Evolutionary conservation across 1,140 invertebrate species (phyloP).

Genomic region (Calephelis virginiensis): DNA sequence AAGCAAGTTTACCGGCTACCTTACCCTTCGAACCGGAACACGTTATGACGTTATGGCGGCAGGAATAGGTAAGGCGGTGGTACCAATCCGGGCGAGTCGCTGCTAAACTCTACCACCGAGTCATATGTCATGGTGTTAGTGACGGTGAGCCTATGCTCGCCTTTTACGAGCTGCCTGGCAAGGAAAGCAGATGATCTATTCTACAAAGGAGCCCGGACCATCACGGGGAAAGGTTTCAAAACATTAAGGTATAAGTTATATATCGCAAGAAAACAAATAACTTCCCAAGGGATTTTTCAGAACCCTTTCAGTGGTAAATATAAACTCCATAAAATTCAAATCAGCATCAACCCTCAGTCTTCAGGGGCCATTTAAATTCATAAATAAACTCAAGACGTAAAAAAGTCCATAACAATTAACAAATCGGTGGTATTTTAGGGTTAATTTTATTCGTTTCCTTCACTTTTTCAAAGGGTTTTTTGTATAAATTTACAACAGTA

Average conservation of each 20-base stretch:
- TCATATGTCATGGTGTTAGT: no score
- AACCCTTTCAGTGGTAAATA: constrained; percentile 57
- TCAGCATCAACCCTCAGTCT: constrained; percentile 65
- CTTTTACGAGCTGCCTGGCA: no score
- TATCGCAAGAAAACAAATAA: background rate
- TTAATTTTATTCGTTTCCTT: constrained; percentile 70
- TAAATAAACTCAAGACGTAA: constrained; percentile 63
- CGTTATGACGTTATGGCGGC: no score
- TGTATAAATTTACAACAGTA: constrained; percentile 51
- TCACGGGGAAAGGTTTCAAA: background rate
- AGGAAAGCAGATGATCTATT: no score
- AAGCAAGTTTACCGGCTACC: no score
- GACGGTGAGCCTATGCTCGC: no score
- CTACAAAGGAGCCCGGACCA: no score
- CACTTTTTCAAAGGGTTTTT: constrained; percentile 43
- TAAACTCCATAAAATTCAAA: constrained; percentile 74
- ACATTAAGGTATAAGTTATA: background rate
- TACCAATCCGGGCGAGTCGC: no score
- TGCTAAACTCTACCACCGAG: no score
- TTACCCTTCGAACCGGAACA: no score
- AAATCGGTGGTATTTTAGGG: constrained; percentile 66
- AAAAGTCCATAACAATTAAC: constrained; percentile 72
- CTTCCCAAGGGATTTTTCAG: constrained; percentile 35
- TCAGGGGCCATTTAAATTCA: constrained; percentile 65
- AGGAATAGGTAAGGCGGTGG: no score